Evolutionary conservation across 2,888 invertebrate species (phyloP).

Genomic region (Sphinx pinastri): DNA sequence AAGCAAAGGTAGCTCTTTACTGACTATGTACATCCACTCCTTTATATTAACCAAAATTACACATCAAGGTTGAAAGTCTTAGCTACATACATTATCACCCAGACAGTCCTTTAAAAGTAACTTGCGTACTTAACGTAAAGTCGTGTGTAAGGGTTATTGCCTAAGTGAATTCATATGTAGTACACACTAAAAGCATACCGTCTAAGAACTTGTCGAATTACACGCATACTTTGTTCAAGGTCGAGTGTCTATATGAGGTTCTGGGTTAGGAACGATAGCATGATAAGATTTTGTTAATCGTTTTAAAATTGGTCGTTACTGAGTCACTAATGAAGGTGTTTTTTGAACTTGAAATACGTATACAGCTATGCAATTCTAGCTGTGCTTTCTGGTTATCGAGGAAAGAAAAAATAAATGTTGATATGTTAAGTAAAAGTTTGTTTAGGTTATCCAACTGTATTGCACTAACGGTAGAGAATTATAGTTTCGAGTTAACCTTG

Average conservation of each 20-base stretch:
- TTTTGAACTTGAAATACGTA: too few species aligned
- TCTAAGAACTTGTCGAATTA: constrained; percentile 19
- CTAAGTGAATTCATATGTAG: constrained; percentile 18
- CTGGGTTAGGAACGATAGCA: neutral
- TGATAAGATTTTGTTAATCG: neutral
- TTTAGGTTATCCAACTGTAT: too few species aligned
- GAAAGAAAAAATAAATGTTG: too few species aligned
- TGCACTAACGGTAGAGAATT: too few species aligned
- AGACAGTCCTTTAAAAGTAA: neutral
- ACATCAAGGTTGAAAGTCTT: neutral
- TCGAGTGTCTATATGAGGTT: neutral
- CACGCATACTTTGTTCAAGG: constrained; percentile 15
- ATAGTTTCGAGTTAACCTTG: constrained; percentile 1
- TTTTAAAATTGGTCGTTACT: too few species aligned
- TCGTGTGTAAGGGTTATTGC: constrained; percentile 8
- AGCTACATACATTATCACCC: neutral
- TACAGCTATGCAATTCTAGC: too few species aligned
- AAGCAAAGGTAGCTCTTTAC: too few species aligned
- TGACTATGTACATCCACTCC: too few species aligned
- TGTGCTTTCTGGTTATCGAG: too few species aligned
- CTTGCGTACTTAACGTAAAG: neutral
- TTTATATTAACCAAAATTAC: neutral
- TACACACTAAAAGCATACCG: constrained; percentile 15
- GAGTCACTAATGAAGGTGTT: too few species aligned
- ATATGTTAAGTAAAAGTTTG: too few species aligned